Conservation (phyloP, 2,797 vertebrate species). For the Synaphobranchus kaupii region DNA sequence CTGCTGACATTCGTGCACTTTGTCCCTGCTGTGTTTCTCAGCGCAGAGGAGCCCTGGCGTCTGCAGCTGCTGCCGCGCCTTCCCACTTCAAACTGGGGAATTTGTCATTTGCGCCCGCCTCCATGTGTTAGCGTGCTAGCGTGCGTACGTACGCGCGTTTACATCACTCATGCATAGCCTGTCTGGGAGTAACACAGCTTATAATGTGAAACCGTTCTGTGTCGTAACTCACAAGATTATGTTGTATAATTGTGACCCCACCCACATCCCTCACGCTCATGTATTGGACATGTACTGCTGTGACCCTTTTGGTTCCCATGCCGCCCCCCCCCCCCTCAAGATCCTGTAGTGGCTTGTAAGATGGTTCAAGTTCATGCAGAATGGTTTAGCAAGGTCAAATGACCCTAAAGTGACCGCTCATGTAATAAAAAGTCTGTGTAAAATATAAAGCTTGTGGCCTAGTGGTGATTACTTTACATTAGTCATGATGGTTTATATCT, state of each 20-base stretch:
- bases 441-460: neutral
- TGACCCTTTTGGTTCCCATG: constrained; percentile 38
- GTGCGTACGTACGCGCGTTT: constrained; percentile 23
- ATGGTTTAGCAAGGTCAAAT: constrained; percentile 16
- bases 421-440: constrained; percentile 31
- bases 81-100: constrained; percentile 26
- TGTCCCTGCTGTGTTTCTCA: constrained; percentile 26
- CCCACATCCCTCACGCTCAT: constrained; percentile 6
- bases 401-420: constrained; percentile 13
- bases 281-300: constrained; percentile 40
- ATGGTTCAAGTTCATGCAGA: constrained; percentile 28
- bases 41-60: neutral
- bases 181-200: constrained; percentile 32
- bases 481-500: neutral
- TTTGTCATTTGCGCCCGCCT: constrained; percentile 40
- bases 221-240: constrained; percentile 46
- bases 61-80: neutral
- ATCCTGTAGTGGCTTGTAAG: constrained; percentile 45
- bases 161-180: neutral
- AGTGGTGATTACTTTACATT: neutral
- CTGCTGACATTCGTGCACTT: constrained; percentile 1
- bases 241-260: constrained; percentile 37
- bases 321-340: constrained; percentile 41
- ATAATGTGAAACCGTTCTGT: constrained; percentile 28
- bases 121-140: constrained; percentile 29